phyloP scores from a whole-genome alignment of 2,888 invertebrate species.

The Drosophila mettleri region DNA sequence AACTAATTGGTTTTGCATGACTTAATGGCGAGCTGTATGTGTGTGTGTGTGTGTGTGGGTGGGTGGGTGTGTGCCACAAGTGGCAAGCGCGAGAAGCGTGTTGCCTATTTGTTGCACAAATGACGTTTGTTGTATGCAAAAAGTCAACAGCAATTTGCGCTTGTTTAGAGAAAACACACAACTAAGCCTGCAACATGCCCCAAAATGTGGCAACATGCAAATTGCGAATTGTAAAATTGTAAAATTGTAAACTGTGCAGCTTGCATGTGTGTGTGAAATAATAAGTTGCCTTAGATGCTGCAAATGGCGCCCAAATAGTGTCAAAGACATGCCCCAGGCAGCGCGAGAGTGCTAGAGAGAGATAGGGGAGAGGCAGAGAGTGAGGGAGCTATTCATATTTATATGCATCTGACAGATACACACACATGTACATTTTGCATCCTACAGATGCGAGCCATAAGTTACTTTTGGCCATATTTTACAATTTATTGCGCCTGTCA shows the following conservation, averaged over 20 bases:
- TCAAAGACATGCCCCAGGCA: constrained; percentile 35
- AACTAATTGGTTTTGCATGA: constrained; percentile 82
- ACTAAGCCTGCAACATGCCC: background rate
- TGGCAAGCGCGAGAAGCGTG: constrained; percentile 40
- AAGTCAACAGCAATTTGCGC: constrained; percentile 32
- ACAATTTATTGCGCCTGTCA: constrained; percentile 78
- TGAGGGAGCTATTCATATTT: constrained; percentile 16
- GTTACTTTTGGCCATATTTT: constrained; percentile 70
- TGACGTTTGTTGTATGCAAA: constrained; percentile 36
- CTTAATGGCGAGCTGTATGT: constrained; percentile 34
- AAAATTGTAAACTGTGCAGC: constrained; percentile 22
- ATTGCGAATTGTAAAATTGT: constrained; percentile 7
- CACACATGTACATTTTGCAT: constrained; percentile 18
- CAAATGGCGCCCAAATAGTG: constrained; percentile 52
- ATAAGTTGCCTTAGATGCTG: constrained; percentile 10
- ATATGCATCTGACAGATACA: constrained; percentile 30
- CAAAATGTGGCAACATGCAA: constrained; percentile 9
- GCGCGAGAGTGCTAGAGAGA: background rate
- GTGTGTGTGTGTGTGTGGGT: background rate
- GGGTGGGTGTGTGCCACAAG: constrained; percentile 52
- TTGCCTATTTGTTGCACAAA: constrained; percentile 44
- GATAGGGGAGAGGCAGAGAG: background rate
- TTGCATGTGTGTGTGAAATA: constrained; percentile 18
- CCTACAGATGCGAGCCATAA: constrained; percentile 42
- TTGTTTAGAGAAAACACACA: constrained; percentile 29